Evolutionary conservation across 30 jellyfish, hydroid and myxozoan species (phyloP).

Genomic region (Hydractinia echinata): DNA sequence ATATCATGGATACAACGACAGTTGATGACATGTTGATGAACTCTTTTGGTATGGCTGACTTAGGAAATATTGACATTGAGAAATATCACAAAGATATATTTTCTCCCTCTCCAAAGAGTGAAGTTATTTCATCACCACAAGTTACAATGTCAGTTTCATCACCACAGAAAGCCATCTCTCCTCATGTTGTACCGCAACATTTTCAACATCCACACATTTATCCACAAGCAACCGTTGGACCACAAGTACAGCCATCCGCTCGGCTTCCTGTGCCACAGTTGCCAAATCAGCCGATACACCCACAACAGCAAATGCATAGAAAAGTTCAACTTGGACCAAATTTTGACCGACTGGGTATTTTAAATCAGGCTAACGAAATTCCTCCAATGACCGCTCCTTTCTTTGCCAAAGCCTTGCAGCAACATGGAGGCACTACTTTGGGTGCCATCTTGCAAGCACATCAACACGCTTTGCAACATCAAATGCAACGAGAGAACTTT

Average conservation of each 20-base stretch:
- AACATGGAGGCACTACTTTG: conserved; percentile 42
- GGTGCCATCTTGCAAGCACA: conserved; percentile 50
- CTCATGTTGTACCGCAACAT: conserved; percentile 43
- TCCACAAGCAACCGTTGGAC: conserved; percentile 19
- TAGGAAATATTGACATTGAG: conserved; percentile 37
- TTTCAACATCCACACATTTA: conserved; percentile 12
- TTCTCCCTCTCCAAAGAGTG: conserved; percentile 34
- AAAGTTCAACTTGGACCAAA: conserved; percentile 42
- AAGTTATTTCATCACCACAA: conserved; percentile 1
- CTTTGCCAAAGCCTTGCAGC: conserved; percentile 46
- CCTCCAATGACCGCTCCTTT: conserved; percentile 43
- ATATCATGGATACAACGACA: conserved; percentile 18
- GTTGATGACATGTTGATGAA: conserved; percentile 50
- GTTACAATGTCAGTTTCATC: conserved; percentile 22
- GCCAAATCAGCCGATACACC: conserved; percentile 34
- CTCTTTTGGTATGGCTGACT: conserved; percentile 31
- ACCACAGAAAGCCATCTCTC: conserved; percentile 36
- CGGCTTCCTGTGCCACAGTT: conserved; percentile 18
- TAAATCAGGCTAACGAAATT: conserved; percentile 37
- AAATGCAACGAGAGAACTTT: conserved; percentile 35
- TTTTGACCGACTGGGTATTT: conserved; percentile 38
- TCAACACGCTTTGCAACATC: conserved; percentile 54
- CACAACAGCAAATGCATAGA: conserved; percentile 36
- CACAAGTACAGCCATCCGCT: conserved; percentile 27
- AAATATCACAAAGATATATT: conserved; percentile 33